Evolutionary conservation across 2,113 vertebrate species (phyloP), one percentile per base, ranked within the genome.

Genomic region (Neodon shergylaensis): DNA sequence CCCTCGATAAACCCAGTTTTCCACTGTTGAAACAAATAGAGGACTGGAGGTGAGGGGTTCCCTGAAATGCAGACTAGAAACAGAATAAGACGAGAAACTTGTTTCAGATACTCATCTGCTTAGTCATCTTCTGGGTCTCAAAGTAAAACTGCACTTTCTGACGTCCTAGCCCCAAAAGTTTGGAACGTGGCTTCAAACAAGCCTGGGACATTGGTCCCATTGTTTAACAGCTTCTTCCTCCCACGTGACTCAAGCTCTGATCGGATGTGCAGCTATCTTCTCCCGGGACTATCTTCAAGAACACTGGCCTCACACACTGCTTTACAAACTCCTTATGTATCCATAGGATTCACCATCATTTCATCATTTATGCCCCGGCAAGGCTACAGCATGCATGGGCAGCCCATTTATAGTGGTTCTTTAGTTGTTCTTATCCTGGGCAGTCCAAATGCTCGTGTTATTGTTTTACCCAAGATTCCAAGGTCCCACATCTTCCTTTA

Each of bases 31-130:
- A 44, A 87, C 26, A 70, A 84, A 76, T 4, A 16, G 49, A 39
- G 22, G n/a, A 49, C 74, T 52, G 22, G 66, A 58, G 66, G 16
- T 58, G 36, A 12, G 17, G 21, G 76, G n/a, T 26, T 79, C 44
- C 54, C 61, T 82, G 90, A 81, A 94, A 86, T 31, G 52, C 39
- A 88, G 47, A 82, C 63, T 21, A n/a, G 76, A 83, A 90, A 88
- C 58, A 92, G 85, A 90, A 73, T 54, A 44, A 42, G 92, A 95
- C 39, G 0, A 54, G 58, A 90, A 81, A 79, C 47, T 31, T 84
- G 28, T 42, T 88, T 94, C 73, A 85, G 89, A 81, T 5, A 84
- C 7, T 72, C n/a, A 36, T 42, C 24, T 33, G 63, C 70, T 66
- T 58, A 74, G 39, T 85, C 76, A 49, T 10, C 24, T 21, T 28